These are phyloP conservation scores for Agonopterix subpropinquella DNA, from an alignment of 2,888 invertebrate genomes.

Conservation along the genomic window DNA sequence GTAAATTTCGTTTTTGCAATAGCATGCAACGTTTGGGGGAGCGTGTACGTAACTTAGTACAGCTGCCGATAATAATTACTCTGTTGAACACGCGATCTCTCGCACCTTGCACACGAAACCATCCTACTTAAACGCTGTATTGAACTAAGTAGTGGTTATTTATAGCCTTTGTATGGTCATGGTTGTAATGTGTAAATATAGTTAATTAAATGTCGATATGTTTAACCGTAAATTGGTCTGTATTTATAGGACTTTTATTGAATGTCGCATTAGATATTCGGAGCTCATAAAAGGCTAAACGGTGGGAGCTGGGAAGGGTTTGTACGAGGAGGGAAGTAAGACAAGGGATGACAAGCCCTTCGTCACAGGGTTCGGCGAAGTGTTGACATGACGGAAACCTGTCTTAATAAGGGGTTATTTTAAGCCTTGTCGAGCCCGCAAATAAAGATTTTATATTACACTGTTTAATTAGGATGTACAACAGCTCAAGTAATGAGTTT, in stretches of 20 bases:
- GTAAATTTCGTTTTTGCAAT: conserved; percentile 51
- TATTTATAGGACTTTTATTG: no score
- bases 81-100: conserved; percentile 55
- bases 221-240: no score
- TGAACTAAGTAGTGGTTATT: conserved; percentile 26
- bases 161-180: conserved; percentile 11
- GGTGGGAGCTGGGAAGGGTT: neutral
- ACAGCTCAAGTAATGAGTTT: no score
- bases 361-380: conserved; percentile 17
- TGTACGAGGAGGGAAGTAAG: conserved; percentile 3
- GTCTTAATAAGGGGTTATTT: conserved; percentile 2
- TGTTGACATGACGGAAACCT: conserved; percentile 18
- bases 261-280: no score
- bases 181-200: conserved; percentile 7
- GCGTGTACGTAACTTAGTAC: conserved; percentile 33
- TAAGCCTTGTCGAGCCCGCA: neutral
- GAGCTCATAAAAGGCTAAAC: no score
- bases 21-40: conserved; percentile 58
- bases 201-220: conserved; percentile 2
- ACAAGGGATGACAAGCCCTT: conserved; percentile 21
- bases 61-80: conserved; percentile 67
- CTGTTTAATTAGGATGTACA: no score
- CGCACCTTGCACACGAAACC: conserved; percentile 60
- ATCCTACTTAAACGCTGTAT: conserved; percentile 25
- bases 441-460: no score